Conservation (phyloP, 2,113 vertebrate genomes). For the Chunga burmeisteri region DNA sequence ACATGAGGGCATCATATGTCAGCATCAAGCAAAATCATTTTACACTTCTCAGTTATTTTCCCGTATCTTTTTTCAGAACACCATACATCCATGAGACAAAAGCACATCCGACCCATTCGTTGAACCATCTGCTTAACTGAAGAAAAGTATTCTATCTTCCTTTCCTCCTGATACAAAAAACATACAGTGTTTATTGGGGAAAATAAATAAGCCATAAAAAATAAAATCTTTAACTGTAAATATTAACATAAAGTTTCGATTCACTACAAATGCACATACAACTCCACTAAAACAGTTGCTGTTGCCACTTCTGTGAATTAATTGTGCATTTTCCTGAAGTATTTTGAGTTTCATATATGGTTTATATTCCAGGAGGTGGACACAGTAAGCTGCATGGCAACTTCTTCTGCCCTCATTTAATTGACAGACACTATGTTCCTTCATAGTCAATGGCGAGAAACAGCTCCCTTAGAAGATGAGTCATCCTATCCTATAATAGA, state of each 20-base stretch:
- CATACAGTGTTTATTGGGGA: neutral
- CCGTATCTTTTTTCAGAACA: neutral
- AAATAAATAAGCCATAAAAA: neutral
- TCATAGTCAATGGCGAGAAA: slow-evolving; percentile 9
- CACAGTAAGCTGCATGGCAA: neutral
- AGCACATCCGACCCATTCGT: neutral
- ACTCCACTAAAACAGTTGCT: neutral
- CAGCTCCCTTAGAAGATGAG: slow-evolving; percentile 30
- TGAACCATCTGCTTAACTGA: neutral
- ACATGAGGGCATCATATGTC: neutral
- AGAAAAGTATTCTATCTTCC: neutral
- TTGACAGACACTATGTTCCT: slow-evolving; percentile 20
- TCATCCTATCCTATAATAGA: slow-evolving; percentile 7
- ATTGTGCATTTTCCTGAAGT: neutral
- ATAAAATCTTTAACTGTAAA: neutral
- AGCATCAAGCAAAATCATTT: neutral
- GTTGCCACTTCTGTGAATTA: neutral
- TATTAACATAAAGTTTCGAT: neutral
- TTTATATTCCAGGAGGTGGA: neutral
- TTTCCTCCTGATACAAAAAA: neutral
- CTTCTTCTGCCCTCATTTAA: slow-evolving; percentile 34
- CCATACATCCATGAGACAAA: neutral
- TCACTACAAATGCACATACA: neutral
- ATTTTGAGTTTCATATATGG: neutral
- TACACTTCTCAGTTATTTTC: neutral